phyloP scores from a whole-genome alignment of 2,113 vertebrate species.

The Microtus ochrogaster region DNA sequence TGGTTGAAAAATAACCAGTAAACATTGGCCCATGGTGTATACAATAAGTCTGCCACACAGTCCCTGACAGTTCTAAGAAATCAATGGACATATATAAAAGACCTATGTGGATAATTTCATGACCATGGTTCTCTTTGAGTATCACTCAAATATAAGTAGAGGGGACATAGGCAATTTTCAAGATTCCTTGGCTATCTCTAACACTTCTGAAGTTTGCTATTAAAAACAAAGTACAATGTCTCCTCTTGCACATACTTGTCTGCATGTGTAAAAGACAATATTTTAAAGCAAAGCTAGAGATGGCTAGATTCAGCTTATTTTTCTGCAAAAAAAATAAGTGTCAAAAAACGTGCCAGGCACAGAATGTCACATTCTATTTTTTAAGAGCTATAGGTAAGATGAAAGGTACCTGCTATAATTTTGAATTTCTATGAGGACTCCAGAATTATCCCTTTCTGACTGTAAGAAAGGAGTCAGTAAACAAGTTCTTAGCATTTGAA shows the following conservation, averaged over 20 bases:
- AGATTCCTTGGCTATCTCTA: not conserved
- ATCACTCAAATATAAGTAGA: slow-evolving; percentile 36
- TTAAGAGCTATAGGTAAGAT: not conserved
- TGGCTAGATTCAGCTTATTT: slow-evolving; percentile 37
- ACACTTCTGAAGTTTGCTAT: not conserved
- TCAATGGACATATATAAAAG: slow-evolving; percentile 81
- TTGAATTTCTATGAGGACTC: not conserved
- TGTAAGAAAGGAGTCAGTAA: not conserved
- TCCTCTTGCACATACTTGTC: not conserved
- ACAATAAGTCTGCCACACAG: slow-evolving; percentile 84
- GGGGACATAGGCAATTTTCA: not conserved
- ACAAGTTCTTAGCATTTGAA: slow-evolving; percentile 7
- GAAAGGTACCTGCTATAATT: not conserved
- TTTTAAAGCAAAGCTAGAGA: not conserved
- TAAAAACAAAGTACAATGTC: not conserved
- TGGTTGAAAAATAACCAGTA: slow-evolving; percentile 85
- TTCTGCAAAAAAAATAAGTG: not conserved
- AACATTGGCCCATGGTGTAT: slow-evolving; percentile 80
- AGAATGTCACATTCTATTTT: not conserved
- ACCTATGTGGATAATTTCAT: slow-evolving; percentile 73
- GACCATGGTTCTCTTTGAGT: slow-evolving; percentile 75
- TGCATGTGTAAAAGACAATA: not conserved
- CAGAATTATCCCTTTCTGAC: not conserved
- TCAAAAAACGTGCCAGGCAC: slow-evolving; percentile 6
- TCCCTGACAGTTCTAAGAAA: slow-evolving; percentile 79